These are phyloP conservation scores for Steatornis caripensis DNA, from an alignment of 2,113 vertebrate genomes.

Conservation along the genomic window DNA sequence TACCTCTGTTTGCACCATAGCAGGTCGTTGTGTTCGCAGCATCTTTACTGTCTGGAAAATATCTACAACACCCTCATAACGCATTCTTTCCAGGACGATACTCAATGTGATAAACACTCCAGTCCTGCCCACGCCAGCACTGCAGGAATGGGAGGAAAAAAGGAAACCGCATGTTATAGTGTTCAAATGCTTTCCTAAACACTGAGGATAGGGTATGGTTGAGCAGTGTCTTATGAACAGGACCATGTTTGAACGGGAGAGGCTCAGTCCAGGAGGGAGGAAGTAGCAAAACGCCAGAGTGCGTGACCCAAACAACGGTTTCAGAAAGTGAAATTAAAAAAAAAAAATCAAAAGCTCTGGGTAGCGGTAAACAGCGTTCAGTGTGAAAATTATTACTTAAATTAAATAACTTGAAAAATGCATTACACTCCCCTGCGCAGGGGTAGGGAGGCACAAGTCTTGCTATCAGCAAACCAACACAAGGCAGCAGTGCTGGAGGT, in stretches of 20 bases:
- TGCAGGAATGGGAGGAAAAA: not conserved
- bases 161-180: fast-evolving
- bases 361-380: not conserved
- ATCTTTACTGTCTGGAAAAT: constrained; percentile 99
- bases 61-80: constrained; percentile 96
- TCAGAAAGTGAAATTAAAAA: not conserved
- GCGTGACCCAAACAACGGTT: not conserved
- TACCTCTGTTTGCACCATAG: constrained; percentile 99
- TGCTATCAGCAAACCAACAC: not conserved
- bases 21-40: constrained; percentile 96
- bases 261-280: not conserved
- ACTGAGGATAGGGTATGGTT: fast-evolving
- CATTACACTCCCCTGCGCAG: not conserved
- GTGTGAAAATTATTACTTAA: not conserved
- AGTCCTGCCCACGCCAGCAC: constrained; percentile 92
- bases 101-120: constrained; percentile 97
- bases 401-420: not conserved
- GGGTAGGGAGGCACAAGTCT: not conserved
- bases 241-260: fast-evolving
- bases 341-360: not conserved
- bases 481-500: not conserved
- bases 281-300: not conserved
- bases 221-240: fast-evolving
- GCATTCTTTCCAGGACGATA: constrained; percentile 97
- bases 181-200: not conserved